phyloP scores from a whole-genome alignment of 2,797 vertebrate genomes.

The Karalla daura region DNA sequence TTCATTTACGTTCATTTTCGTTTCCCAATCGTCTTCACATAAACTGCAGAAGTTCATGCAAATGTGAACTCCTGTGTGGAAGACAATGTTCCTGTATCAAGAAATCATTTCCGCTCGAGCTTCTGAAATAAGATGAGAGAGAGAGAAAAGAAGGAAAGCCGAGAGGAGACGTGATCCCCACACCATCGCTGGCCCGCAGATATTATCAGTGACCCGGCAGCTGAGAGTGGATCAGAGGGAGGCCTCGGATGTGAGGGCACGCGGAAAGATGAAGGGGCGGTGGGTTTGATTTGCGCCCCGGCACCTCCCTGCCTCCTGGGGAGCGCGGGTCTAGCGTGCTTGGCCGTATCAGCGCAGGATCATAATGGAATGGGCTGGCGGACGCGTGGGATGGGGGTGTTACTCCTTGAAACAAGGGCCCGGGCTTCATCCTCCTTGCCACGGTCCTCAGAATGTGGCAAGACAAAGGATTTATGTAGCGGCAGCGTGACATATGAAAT shows the following conservation, averaged over 20 bases:
- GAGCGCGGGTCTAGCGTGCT: constrained; percentile 41
- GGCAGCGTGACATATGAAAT: constrained; percentile 72
- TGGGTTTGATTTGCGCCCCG: constrained; percentile 58
- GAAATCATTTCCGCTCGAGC: not conserved
- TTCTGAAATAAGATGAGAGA: not conserved
- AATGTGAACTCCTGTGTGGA: too few relatives aligned
- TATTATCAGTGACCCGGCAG: constrained; percentile 45
- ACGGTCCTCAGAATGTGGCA: constrained; percentile 64
- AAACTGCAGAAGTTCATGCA: too few relatives aligned
- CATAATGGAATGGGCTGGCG: constrained; percentile 80
- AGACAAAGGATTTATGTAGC: constrained; percentile 81
- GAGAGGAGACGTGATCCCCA: constrained; percentile 26
- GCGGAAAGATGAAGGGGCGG: constrained; percentile 67
- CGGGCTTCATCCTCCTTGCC: constrained; percentile 62
- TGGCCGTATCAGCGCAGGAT: constrained; percentile 70
- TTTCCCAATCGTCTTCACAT: too few relatives aligned
- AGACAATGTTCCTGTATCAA: not conserved
- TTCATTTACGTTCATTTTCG: too few relatives aligned
- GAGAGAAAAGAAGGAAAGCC: not conserved
- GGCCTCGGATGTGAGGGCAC: constrained; percentile 59
- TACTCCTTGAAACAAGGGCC: constrained; percentile 66
- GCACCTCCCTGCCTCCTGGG: constrained; percentile 47
- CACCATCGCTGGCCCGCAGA: constrained; percentile 44
- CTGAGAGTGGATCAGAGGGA: constrained; percentile 44
- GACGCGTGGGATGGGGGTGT: constrained; percentile 53